Evolutionary conservation across 2,113 vertebrate species (phyloP).

Genomic region (Drymodes brunneopygia): DNA sequence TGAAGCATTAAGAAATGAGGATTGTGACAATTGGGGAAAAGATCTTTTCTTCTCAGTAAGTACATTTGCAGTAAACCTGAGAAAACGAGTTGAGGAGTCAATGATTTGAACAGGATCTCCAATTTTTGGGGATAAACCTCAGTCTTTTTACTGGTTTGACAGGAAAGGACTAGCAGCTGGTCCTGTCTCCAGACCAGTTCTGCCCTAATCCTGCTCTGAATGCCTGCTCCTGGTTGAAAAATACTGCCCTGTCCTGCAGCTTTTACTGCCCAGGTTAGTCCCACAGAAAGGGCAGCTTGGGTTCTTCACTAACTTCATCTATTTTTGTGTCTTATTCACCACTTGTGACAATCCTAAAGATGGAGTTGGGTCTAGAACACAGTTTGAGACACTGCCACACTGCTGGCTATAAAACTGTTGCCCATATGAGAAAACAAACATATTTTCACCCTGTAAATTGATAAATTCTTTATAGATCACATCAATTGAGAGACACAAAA

Average conservation of each 20-base stretch:
- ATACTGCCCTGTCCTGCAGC: not conserved
- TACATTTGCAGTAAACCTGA: not conserved
- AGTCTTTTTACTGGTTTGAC: not conserved
- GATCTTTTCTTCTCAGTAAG: not conserved
- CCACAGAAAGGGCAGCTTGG: not conserved
- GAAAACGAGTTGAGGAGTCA: not conserved
- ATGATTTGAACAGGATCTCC: not conserved
- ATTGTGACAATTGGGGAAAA: not conserved
- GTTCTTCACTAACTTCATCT: not conserved
- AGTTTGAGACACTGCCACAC: not conserved
- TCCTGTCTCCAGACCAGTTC: not conserved
- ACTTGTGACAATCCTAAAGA: not conserved
- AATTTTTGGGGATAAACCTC: not conserved
- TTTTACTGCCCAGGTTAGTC: not conserved
- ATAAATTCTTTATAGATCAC: not conserved
- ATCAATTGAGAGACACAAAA: slow-evolving; percentile 9
- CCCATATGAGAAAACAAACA: not conserved
- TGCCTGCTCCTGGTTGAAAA: not conserved
- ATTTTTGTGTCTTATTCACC: not conserved
- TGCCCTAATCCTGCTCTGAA: not conserved
- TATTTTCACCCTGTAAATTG: not conserved
- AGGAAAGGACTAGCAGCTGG: not conserved
- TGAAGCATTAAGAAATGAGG: not conserved
- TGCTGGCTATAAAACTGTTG: not conserved
- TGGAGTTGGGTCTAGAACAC: not conserved